Conservation (phyloP, 2,797 vertebrate genomes). For the Rhadinocentrus ornatus region DNA sequence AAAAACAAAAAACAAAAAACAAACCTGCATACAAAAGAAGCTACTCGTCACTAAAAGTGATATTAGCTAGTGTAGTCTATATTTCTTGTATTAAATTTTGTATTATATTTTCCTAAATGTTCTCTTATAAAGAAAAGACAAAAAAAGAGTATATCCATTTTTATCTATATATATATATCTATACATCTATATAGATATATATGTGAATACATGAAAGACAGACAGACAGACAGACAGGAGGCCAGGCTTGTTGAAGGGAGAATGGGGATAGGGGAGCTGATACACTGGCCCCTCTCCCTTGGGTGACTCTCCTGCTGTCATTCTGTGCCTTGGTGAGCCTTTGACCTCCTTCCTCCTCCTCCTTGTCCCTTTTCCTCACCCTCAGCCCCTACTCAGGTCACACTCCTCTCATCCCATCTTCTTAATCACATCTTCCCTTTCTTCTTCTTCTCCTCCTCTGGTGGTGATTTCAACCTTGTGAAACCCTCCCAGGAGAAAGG, state of each 20-base stretch:
- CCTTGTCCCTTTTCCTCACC: slow-evolving; percentile 19
- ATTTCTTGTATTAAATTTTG: slow-evolving; percentile 94
- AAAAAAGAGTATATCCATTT: slow-evolving; percentile 77
- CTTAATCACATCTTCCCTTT: slow-evolving; percentile 8
- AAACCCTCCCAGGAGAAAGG: slow-evolving; percentile 56
- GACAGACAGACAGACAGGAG: slow-evolving; percentile 70
- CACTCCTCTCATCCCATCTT: slow-evolving; percentile 18
- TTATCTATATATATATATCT: slow-evolving; percentile 60
- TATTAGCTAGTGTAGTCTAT: slow-evolving; percentile 88
- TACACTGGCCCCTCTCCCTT: slow-evolving; percentile 80
- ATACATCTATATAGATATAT: slow-evolving; percentile 55
- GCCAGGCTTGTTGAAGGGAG: slow-evolving; percentile 84
- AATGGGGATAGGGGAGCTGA: slow-evolving; percentile 74
- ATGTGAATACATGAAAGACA: slow-evolving; percentile 43
- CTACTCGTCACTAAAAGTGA: slow-evolving; percentile 85
- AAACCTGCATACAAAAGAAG: slow-evolving; percentile 68
- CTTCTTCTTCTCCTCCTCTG: slow-evolving; percentile 16
- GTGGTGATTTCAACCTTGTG: slow-evolving; percentile 41
- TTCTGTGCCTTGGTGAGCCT: slow-evolving; percentile 96
- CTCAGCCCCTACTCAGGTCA: slow-evolving; percentile 68
- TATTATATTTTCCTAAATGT: slow-evolving; percentile 99
- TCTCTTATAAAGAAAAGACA: slow-evolving; percentile 82
- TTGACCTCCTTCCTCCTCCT: slow-evolving; percentile 76
- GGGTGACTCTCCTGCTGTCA: slow-evolving; percentile 89
- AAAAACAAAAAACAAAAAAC: slow-evolving; percentile 80